Conservation (phyloP, 2,797 vertebrate genomes). For the Premnoplex brunnescens region DNA sequence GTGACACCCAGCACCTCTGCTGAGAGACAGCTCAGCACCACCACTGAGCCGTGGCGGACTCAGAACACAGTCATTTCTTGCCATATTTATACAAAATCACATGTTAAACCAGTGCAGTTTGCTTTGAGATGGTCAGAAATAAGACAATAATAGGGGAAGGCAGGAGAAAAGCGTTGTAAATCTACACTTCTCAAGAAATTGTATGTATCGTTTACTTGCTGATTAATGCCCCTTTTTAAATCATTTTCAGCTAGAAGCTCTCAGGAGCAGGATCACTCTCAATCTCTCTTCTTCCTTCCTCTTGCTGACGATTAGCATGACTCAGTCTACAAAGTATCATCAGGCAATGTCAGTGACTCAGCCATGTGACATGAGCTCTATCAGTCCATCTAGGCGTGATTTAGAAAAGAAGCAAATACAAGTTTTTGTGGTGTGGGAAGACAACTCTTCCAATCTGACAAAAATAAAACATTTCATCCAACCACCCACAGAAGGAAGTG, state of each 20-base stretch:
- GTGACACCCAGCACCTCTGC: no score
- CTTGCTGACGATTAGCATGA: neutral
- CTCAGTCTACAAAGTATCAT: neutral
- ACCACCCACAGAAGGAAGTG: neutral
- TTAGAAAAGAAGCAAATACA: neutral
- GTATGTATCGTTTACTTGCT: rapidly evolving
- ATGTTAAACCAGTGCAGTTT: neutral
- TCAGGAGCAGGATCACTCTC: neutral
- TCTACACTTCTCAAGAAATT: neutral
- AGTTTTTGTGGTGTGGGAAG: neutral
- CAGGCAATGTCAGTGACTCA: neutral
- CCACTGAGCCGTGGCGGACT: neutral
- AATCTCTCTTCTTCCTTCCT: neutral
- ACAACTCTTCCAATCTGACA: neutral
- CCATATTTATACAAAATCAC: neutral
- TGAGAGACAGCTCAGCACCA: neutral
- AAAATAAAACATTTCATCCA: neutral
- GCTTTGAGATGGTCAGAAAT: neutral
- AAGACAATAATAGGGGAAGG: neutral
- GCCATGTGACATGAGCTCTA: neutral
- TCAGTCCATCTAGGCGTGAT: neutral
- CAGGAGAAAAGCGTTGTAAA: neutral
- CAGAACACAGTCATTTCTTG: neutral
- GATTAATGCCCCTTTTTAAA: neutral
- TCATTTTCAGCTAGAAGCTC: neutral